Evolutionary conservation across 2,888 invertebrate genomes (phyloP).

Genomic region (Tipula unca): DNA sequence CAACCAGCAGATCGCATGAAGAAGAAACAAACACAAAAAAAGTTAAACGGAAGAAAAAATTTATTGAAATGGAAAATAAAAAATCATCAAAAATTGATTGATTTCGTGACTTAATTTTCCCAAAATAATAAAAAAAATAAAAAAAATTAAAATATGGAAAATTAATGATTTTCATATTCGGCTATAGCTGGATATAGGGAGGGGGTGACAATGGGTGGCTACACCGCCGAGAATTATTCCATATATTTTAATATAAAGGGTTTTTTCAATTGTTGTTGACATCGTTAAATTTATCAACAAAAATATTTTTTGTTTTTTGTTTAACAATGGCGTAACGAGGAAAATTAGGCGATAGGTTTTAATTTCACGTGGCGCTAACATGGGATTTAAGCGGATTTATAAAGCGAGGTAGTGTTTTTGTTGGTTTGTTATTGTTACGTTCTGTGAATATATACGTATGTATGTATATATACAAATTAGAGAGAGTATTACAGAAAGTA

Average conservation of each 20-base stretch:
- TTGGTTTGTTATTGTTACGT: not conserved
- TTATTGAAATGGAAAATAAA: not conserved
- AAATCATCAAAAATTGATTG: constrained; percentile 14
- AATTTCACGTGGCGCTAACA: not conserved
- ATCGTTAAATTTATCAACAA: not conserved
- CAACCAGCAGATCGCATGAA: not conserved
- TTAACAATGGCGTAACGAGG: not conserved
- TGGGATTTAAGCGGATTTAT: not conserved
- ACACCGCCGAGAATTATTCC: not conserved
- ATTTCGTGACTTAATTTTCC: not conserved
- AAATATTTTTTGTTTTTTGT: not conserved
- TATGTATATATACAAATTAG: too few relatives aligned
- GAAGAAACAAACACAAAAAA: not conserved
- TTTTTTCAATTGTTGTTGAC: not conserved
- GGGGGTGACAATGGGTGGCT: not conserved
- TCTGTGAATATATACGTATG: not conserved
- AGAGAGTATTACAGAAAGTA: too few relatives aligned
- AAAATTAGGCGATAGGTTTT: not conserved
- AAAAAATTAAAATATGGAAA: not conserved
- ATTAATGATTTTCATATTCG: constrained; percentile 1
- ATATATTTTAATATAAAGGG: not conserved
- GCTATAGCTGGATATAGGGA: too few relatives aligned
- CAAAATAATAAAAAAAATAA: not conserved
- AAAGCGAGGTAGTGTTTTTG: not conserved
- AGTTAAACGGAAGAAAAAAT: not conserved